Conservation (phyloP, 2,113 vertebrate genomes). For the Dasyprocta punctata region DNA sequence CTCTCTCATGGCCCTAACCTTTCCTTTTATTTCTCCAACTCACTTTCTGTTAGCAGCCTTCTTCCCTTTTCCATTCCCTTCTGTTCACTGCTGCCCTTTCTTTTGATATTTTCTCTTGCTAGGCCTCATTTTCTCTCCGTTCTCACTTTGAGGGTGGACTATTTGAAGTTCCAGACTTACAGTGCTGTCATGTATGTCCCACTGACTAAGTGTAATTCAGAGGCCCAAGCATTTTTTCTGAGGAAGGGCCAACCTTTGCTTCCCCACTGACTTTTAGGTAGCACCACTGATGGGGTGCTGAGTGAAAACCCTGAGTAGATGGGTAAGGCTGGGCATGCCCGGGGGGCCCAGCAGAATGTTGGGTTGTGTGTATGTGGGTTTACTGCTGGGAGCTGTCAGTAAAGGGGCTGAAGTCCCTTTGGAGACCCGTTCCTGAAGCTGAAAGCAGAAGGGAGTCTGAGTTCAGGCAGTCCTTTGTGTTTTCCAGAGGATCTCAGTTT, state of each 20-base stretch:
- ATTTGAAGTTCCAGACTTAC: conserved; percentile 61
- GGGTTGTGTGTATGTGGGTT: not conserved
- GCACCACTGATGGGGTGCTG: not conserved
- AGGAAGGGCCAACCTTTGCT: conserved; percentile 39
- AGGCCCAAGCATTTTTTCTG: conserved; percentile 29
- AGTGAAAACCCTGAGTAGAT: not conserved
- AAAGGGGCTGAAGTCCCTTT: not conserved
- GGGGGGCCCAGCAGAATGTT: not conserved
- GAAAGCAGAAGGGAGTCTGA: not conserved
- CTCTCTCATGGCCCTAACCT: not conserved
- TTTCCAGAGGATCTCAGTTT: not conserved
- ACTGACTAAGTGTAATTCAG: conserved; percentile 62
- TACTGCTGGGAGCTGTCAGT: conserved; percentile 3
- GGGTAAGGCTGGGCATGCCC: not conserved
- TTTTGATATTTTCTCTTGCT: conserved; percentile 32
- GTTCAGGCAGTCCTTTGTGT: not conserved
- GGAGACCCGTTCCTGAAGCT: conserved; percentile 9
- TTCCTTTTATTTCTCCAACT: conserved; percentile 55
- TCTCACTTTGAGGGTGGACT: conserved; percentile 66
- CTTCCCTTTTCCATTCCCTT: conserved; percentile 49
- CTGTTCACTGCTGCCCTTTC: conserved; percentile 27
- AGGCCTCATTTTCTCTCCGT: conserved; percentile 58
- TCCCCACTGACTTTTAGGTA: not conserved
- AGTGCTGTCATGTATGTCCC: conserved; percentile 33
- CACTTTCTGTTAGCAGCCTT: conserved; percentile 53